These are phyloP conservation scores for Crotalus helleri DNA, from an alignment of 2,113 vertebrate species.

Conservation along the genomic window DNA sequence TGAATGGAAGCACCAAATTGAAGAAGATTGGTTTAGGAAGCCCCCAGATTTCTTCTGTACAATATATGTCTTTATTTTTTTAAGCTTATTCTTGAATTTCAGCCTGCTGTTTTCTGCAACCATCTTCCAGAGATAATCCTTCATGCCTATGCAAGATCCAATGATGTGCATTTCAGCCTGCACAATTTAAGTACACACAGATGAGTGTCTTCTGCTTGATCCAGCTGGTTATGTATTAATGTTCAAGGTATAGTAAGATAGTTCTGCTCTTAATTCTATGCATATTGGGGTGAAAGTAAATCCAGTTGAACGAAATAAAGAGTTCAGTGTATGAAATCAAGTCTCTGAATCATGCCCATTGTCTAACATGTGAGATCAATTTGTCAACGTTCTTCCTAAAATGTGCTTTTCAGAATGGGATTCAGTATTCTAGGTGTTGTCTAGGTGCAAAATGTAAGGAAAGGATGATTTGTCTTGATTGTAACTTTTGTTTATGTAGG, in stretches of 20 bases:
- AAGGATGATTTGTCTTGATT: background rate
- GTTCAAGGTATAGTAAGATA: background rate
- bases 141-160: background rate
- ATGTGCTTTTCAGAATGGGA: background rate
- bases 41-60: background rate
- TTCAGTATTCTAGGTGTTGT: background rate
- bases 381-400: background rate
- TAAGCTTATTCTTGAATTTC: background rate
- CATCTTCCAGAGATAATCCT: background rate
- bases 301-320: background rate
- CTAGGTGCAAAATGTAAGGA: background rate
- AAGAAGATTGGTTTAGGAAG: background rate
- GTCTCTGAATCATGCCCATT: background rate
- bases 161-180: background rate
- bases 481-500: background rate
- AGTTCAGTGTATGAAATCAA: background rate
- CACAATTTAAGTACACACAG: background rate
- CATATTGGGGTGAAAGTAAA: background rate
- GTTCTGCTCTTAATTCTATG: background rate
- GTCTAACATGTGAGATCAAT: background rate
- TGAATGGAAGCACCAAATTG: background rate
- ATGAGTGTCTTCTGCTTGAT: background rate
- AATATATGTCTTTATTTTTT: background rate
- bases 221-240: background rate
- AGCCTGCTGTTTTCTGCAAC: background rate